phyloP scores from a whole-genome alignment of 2,113 vertebrate species.

The Mormoops blainvillei region DNA sequence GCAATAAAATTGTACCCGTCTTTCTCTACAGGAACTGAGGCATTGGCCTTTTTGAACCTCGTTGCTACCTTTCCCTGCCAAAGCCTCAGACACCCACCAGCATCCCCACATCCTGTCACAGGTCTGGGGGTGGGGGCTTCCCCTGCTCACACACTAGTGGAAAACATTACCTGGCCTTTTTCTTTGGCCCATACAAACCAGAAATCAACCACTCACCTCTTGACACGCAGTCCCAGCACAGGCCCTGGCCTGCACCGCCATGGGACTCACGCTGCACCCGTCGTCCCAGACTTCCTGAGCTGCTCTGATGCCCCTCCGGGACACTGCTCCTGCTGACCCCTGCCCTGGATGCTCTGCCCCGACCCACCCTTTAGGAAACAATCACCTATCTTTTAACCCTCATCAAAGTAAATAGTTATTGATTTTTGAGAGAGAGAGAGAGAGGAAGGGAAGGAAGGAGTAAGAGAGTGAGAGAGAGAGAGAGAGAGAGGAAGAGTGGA shows the following conservation, averaged over 20 bases:
- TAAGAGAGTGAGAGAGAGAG: too few species aligned
- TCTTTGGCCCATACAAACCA: conserved; percentile 24
- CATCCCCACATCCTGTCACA: conserved; percentile 59
- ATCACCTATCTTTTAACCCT: background rate
- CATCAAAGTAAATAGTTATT: too few species aligned
- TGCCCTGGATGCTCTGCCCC: background rate
- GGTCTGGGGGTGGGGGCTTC: conserved; percentile 48
- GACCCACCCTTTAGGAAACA: background rate
- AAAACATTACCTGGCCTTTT: conserved; percentile 54
- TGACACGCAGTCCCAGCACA: background rate
- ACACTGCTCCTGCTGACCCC: background rate
- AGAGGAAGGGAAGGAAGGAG: too few species aligned
- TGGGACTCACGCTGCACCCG: too few species aligned
- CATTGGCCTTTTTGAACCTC: background rate
- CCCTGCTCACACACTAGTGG: conserved; percentile 33
- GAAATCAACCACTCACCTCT: background rate
- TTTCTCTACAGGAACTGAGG: background rate
- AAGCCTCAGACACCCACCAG: background rate
- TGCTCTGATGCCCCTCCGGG: background rate
- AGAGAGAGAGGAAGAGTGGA: too few species aligned
- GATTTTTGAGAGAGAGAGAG: too few species aligned
- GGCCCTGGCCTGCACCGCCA: background rate
- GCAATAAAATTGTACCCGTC: background rate
- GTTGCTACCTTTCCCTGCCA: background rate
- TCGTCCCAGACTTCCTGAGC: background rate